A percentile compares a stretch with the other conserved stretches of the same genome.
Conservation (phyloP, 2,888 invertebrate genomes). For the Cheilosia variabilis region DNA sequence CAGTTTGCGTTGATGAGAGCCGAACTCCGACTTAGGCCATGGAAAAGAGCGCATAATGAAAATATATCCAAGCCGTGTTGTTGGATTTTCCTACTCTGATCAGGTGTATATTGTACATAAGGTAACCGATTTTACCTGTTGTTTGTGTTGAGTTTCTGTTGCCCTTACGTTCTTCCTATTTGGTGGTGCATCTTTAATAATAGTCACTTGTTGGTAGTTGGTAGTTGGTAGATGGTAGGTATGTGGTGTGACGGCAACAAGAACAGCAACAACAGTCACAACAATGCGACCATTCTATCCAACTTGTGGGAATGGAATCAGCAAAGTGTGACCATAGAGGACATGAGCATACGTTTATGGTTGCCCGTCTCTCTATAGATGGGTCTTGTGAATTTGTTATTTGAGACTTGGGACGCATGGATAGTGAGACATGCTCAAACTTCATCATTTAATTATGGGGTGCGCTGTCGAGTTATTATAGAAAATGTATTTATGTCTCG, state of each 20-base stretch:
- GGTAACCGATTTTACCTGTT: slow-evolving; percentile 70
- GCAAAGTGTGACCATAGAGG: slow-evolving; percentile 71
- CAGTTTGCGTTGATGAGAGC: slow-evolving; percentile 27
- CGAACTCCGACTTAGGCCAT: background rate
- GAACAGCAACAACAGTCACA: slow-evolving; percentile 36
- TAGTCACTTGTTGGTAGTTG: slow-evolving; percentile 26
- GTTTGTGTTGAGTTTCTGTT: slow-evolving; percentile 55
- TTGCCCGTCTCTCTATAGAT: slow-evolving; percentile 69
- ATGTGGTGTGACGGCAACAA: slow-evolving; percentile 41
- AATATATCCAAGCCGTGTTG: slow-evolving; percentile 12
- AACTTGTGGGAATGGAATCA: slow-evolving; percentile 70
- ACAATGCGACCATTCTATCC: slow-evolving; percentile 43
- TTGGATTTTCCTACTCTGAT: slow-evolving; percentile 60
- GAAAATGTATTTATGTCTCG: slow-evolving; percentile 2
- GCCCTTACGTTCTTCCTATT: slow-evolving; percentile 52
- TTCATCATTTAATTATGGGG: slow-evolving; percentile 60
- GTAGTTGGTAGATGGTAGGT: background rate
- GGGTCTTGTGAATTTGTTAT: slow-evolving; percentile 62
- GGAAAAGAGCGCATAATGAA: slow-evolving; percentile 49
- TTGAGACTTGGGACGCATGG: slow-evolving; percentile 41
- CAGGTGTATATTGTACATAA: slow-evolving; percentile 68
- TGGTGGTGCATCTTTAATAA: slow-evolving; percentile 60
- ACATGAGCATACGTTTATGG: slow-evolving; percentile 75
- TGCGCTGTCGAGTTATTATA: slow-evolving; percentile 29
- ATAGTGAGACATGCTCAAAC: slow-evolving; percentile 45